A percentile compares a stretch with the other conserved stretches of the same genome.
Conservation (phyloP, 2,113 vertebrate species). For the Pterophyllum scalare region DNA sequence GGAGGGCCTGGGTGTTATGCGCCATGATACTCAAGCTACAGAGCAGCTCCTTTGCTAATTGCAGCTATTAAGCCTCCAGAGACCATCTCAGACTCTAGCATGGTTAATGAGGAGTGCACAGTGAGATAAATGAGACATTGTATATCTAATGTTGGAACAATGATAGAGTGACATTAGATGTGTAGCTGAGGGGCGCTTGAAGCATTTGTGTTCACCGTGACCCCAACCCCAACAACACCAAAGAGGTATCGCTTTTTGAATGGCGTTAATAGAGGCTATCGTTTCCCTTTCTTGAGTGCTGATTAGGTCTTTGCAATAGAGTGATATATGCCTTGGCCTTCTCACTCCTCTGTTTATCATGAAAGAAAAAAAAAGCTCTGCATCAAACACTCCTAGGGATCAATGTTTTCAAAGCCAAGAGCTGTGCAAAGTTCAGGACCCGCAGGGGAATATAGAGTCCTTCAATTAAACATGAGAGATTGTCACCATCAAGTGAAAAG, state of each 20-base stretch:
- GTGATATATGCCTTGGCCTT: neutral
- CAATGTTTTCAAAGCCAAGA: neutral
- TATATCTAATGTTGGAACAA: slow-evolving; percentile 59
- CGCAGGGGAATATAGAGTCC: neutral
- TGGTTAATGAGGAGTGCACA: slow-evolving; percentile 68
- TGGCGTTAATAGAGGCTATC: slow-evolving; percentile 33
- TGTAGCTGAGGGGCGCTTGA: slow-evolving; percentile 31
- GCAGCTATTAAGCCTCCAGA: slow-evolving; percentile 69
- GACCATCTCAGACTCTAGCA: slow-evolving; percentile 40
- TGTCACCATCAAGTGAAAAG: neutral
- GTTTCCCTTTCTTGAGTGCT: slow-evolving; percentile 14
- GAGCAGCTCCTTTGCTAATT: slow-evolving; percentile 71
- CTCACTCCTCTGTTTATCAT: neutral
- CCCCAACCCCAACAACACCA: neutral
- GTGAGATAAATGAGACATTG: slow-evolving; percentile 73
- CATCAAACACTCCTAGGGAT: neutral
- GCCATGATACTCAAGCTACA: slow-evolving; percentile 33
- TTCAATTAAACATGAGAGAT: slow-evolving; percentile 23
- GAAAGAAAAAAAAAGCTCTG: neutral
- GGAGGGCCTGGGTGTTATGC: slow-evolving; percentile 35
- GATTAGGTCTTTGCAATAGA: slow-evolving; percentile 55
- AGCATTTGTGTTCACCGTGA: slow-evolving; percentile 17
- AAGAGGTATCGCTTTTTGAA: slow-evolving; percentile 27
- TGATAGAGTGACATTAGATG: slow-evolving; percentile 41
- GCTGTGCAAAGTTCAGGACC: neutral